Conservation (phyloP, 2,797 vertebrate species). For the Micrastur ruficollis region DNA sequence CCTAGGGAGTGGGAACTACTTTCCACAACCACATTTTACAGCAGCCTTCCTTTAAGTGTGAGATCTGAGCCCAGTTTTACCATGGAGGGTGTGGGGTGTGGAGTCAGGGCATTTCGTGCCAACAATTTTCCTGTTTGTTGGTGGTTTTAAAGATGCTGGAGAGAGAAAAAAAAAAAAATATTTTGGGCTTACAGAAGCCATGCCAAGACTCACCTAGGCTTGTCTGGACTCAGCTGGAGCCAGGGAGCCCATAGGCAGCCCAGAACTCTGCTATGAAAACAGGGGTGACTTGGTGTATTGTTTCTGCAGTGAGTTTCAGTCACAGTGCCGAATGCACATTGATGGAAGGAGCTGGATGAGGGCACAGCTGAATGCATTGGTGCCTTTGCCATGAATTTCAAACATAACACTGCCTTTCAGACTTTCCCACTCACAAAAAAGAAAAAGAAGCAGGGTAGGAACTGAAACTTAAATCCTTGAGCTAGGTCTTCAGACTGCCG, state of each 20-base stretch:
- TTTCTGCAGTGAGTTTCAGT: not conserved
- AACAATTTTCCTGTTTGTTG: not conserved
- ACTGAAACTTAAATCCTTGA: not conserved
- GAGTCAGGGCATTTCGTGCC: not conserved
- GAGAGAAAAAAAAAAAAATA: not conserved
- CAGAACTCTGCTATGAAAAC: not conserved
- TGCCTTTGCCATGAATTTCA: not conserved
- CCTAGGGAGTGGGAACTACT: not conserved
- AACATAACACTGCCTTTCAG: not conserved
- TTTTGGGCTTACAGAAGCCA: not conserved
- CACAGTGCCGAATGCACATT: fast-evolving
- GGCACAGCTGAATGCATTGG: not conserved
- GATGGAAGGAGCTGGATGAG: not conserved
- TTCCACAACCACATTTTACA: not conserved
- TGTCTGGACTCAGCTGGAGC: not conserved
- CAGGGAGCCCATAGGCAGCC: not conserved
- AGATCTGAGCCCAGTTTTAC: not conserved
- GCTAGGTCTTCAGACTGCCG: not conserved
- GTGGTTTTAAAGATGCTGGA: not conserved
- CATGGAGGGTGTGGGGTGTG: fast-evolving
- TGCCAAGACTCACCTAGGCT: not conserved
- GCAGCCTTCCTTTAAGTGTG: not conserved
- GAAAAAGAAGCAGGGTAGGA: not conserved
- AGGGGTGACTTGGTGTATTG: not conserved
- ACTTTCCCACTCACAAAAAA: not conserved